Conservation (phyloP, 2,888 invertebrate species). For the Scaptomyza parva region DNA sequence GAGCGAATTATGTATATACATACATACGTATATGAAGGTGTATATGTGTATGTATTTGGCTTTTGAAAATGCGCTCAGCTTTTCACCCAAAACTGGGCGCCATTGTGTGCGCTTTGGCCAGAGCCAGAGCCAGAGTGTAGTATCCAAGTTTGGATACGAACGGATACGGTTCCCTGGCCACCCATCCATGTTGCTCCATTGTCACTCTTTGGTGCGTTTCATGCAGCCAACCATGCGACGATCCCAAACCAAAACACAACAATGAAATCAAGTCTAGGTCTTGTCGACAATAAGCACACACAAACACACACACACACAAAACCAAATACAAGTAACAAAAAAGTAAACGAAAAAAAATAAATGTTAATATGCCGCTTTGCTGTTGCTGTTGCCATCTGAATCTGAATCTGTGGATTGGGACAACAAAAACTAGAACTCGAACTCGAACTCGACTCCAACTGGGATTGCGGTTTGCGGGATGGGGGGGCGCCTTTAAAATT, state of each 20-base stretch:
- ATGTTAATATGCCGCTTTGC: conserved; percentile 51
- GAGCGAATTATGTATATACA: conserved; percentile 49
- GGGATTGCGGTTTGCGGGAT: conserved; percentile 4
- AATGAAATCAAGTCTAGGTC: conserved; percentile 44
- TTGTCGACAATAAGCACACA: neutral
- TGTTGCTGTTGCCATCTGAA: conserved; percentile 19
- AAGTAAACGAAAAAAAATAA: conserved; percentile 12
- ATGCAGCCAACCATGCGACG: conserved; percentile 67
- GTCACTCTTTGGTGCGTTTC: conserved; percentile 68
- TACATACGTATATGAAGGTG: neutral
- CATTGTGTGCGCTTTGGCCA: conserved; percentile 53
- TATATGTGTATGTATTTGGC: conserved; percentile 5
- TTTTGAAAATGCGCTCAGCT: conserved; percentile 62
- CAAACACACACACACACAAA: neutral
- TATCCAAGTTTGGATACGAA: conserved; percentile 60
- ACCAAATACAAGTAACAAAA: neutral
- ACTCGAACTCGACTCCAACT: neutral
- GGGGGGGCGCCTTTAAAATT: conserved; percentile 3
- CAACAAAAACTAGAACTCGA: conserved; percentile 17
- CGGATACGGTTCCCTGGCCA: conserved; percentile 62
- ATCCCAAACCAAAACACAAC: conserved; percentile 51
- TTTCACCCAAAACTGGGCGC: conserved; percentile 65
- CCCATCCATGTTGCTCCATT: conserved; percentile 60
- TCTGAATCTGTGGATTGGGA: conserved; percentile 29
- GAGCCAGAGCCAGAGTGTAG: too few relatives aligned